Evolutionary conservation across 2,797 vertebrate genomes (phyloP).

Genomic region (Tenualosa thibaudeaui): DNA sequence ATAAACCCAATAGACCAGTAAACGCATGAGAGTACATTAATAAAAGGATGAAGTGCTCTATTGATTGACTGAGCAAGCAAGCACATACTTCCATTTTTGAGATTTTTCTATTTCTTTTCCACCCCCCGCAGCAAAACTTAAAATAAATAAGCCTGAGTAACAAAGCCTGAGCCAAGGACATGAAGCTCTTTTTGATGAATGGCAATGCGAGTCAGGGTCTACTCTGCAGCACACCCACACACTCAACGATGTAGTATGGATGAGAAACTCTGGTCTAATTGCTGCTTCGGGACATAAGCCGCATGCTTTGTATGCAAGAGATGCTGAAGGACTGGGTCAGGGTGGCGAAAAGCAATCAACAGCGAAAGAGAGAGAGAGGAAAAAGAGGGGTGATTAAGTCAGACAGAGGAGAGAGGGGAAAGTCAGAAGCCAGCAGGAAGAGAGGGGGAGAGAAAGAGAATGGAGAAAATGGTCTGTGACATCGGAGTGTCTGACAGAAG

Average conservation of each 20-base stretch:
- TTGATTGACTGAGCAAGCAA: not conserved
- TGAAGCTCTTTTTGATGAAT: not conserved
- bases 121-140: not conserved
- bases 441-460: not conserved
- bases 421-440: not conserved
- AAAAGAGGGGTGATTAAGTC: not conserved
- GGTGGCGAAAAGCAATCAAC: not conserved
- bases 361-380: not conserved
- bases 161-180: not conserved
- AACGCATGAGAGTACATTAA: not conserved
- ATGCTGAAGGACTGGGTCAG: not conserved
- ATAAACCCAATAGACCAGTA: not conserved
- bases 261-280: not conserved
- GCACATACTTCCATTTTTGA: not conserved
- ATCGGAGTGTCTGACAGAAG: constrained; percentile 10
- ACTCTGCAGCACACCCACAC: not conserved
- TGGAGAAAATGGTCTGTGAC: constrained; percentile 15
- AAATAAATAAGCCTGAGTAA: not conserved
- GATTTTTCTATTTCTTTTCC: not conserved
- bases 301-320: not conserved
- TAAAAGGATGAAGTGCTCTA: not conserved
- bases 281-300: not conserved
- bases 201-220: not conserved
- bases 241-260: not conserved
- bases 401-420: constrained; percentile 1